Evolutionary conservation across 1,140 invertebrate genomes (phyloP).

Genomic region (Pseudomyrmex concolor): DNA sequence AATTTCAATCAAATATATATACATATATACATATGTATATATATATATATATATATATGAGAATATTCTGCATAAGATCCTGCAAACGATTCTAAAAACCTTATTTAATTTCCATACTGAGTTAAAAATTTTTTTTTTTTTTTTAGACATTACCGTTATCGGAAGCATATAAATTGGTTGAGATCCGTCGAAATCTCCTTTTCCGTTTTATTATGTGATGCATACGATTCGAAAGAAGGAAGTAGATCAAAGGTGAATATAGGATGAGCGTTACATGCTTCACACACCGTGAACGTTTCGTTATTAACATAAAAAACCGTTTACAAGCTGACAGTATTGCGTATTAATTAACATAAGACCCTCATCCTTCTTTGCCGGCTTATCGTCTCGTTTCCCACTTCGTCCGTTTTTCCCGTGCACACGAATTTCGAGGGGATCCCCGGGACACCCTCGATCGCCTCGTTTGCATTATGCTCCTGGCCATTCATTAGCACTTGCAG

Average conservation of each 20-base stretch:
- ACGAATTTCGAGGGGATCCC: background rate
- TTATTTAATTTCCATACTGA: too few species aligned
- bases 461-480: slow-evolving; percentile 1
- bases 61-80: too few species aligned
- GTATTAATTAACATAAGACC: slow-evolving; percentile 36
- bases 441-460: background rate
- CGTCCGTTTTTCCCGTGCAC: background rate
- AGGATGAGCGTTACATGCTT: background rate
- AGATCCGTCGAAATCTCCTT: too few species aligned
- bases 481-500: slow-evolving; percentile 56
- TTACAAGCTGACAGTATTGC: background rate
- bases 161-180: too few species aligned
- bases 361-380: slow-evolving; percentile 23
- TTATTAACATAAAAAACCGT: slow-evolving; percentile 2
- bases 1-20: too few species aligned
- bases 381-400: background rate
- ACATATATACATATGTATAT: too few species aligned
- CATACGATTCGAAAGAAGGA: background rate
- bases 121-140: too few species aligned
- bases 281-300: slow-evolving; percentile 1
- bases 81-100: too few species aligned
- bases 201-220: background rate
- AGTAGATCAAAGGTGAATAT: background rate
- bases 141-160: too few species aligned
- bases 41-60: too few species aligned